phyloP scores from a whole-genome alignment of 2,888 invertebrate species.

The Philereme transversata region DNA sequence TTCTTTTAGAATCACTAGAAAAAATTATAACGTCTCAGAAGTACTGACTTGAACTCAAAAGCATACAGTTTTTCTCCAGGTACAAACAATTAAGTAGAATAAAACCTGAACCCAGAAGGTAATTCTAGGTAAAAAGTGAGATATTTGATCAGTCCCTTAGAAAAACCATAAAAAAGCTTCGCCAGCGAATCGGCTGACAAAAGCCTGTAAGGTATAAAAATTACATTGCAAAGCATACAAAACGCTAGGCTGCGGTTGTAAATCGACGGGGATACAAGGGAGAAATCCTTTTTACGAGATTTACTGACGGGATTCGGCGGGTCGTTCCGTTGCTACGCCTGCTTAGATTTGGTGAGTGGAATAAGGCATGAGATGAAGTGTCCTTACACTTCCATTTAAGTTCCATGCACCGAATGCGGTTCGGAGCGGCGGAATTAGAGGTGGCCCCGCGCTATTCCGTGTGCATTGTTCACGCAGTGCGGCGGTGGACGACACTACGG shows the following conservation, averaged over 20 bases:
- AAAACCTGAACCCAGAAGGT: background rate
- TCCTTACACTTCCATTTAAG: too few species aligned
- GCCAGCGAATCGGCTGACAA: constrained; percentile 29
- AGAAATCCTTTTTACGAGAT: constrained; percentile 79
- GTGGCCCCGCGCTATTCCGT: too few species aligned
- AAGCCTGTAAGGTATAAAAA: constrained; percentile 38
- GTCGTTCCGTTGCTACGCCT: constrained; percentile 60
- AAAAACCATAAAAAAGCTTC: constrained; percentile 12
- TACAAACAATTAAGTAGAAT: too few species aligned
- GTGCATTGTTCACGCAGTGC: too few species aligned
- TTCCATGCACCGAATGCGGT: too few species aligned
- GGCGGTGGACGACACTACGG: too few species aligned
- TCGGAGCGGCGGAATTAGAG: too few species aligned
- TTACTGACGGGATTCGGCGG: constrained; percentile 70
- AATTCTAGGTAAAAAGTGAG: background rate
- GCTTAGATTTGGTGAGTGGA: constrained; percentile 47
- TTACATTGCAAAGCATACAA: constrained; percentile 53
- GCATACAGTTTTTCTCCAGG: too few species aligned
- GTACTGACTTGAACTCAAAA: too few species aligned
- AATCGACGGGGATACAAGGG: constrained; percentile 74
- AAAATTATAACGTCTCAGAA: too few species aligned
- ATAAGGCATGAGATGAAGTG: constrained; percentile 8
- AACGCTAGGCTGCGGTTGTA: constrained; percentile 64
- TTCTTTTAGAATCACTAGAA: too few species aligned
- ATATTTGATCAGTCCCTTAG: constrained; percentile 7